phyloP scores from a whole-genome alignment of 2,888 invertebrate genomes.

The Phymatocera aterrima region DNA sequence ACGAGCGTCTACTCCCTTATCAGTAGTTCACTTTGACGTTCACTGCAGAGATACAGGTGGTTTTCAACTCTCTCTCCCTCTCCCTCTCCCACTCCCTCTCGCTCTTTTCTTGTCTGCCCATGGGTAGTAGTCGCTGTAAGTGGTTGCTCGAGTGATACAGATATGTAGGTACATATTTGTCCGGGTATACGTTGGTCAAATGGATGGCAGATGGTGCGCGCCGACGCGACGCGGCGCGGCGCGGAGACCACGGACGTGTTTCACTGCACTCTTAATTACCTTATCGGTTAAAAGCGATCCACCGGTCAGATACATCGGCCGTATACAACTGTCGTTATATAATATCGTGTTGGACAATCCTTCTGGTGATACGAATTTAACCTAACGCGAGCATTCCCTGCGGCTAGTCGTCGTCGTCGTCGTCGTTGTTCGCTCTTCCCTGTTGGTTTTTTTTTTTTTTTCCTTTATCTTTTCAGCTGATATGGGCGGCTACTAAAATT shows the following conservation, averaged over 20 bases:
- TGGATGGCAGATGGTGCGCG: conserved; percentile 40
- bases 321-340: conserved; percentile 13
- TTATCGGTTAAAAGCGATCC: conserved; percentile 42
- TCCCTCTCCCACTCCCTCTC: conserved; percentile 5
- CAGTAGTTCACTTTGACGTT: conserved; percentile 38
- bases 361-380: no score
- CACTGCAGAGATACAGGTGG: conserved; percentile 39
- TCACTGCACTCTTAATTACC: conserved; percentile 44
- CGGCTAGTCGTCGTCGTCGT: no score
- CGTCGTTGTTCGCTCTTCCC: no score
- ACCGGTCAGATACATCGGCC: not conserved
- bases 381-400: not conserved
- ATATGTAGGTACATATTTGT: conserved; percentile 44
- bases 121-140: conserved; percentile 21
- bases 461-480: no score
- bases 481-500: no score
- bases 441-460: no score
- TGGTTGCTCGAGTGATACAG: conserved; percentile 42
- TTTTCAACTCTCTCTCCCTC: conserved; percentile 14
- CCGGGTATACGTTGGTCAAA: conserved; percentile 42
- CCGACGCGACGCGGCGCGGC: not conserved
- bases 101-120: no score
- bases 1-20: not conserved
- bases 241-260: conserved; percentile 2
- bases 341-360: not conserved